These are phyloP conservation scores for Coptodon bakossiorum DNA, from an alignment of 2,113 vertebrate species.

Conservation along the genomic window DNA sequence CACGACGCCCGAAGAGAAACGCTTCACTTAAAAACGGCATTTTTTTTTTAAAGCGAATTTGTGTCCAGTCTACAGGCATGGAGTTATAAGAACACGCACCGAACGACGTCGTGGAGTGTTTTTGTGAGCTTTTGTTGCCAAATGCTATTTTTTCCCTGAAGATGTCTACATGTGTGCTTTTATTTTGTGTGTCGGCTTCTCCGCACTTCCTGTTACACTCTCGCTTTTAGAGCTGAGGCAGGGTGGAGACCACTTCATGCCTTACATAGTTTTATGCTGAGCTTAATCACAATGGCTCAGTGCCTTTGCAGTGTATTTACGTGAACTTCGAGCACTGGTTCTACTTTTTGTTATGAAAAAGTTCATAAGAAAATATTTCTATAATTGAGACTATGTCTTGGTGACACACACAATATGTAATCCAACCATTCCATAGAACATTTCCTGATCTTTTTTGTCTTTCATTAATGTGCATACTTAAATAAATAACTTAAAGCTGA, in stretches of 20 bases:
- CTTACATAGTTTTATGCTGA: conserved; percentile 30
- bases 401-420: background rate
- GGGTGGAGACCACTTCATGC: conserved; percentile 36
- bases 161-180: background rate
- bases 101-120: fast-evolving
- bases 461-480: background rate
- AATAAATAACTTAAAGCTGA: background rate
- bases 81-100: fast-evolving
- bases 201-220: background rate
- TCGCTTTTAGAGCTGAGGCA: background rate
- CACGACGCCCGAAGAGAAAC: background rate
- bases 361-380: background rate
- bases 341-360: background rate
- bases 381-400: background rate
- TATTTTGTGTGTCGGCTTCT: conserved; percentile 3
- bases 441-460: background rate
- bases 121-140: background rate
- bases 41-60: fast-evolving
- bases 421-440: background rate
- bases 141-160: background rate
- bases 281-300: background rate
- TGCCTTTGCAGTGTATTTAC: background rate
- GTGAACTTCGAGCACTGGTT: background rate
- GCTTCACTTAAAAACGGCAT: background rate
- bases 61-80: fast-evolving